Percentiles rank a stretch among this genome's conserved stretches.
Evolutionary conservation across 2,888 invertebrate species (phyloP).

Genomic region (Scotopteryx bipunctaria): DNA sequence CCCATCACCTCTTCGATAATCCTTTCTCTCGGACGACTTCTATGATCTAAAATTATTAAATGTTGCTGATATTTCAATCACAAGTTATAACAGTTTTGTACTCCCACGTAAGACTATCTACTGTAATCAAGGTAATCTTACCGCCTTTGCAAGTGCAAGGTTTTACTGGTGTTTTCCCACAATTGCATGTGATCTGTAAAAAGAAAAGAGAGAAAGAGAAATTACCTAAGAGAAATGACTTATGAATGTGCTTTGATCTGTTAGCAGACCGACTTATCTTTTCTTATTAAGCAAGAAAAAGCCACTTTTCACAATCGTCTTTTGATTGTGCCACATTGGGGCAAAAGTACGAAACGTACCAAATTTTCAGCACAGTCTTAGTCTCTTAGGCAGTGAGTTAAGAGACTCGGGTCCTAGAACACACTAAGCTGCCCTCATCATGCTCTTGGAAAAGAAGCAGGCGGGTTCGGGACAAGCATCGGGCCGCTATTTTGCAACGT

Average conservation of each 20-base stretch:
- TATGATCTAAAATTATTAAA: conserved; percentile 61
- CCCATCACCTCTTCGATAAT: conserved; percentile 69
- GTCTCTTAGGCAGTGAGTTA: conserved; percentile 26
- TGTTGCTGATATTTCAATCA: conserved; percentile 5
- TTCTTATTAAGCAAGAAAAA: too few relatives aligned
- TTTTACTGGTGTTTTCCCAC: conserved; percentile 36
- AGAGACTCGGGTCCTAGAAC: conserved; percentile 56
- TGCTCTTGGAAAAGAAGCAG: conserved; percentile 56
- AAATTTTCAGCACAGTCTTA: conserved; percentile 35
- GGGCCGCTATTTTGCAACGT: conserved; percentile 45
- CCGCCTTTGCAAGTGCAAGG: conserved; percentile 49
- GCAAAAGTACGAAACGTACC: conserved; percentile 33
- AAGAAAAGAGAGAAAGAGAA: background rate
- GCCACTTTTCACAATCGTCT: too few relatives aligned
- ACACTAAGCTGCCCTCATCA: conserved; percentile 71
- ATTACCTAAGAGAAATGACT: too few relatives aligned
- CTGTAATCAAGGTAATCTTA: conserved; percentile 38
- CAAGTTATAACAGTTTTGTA: conserved; percentile 43
- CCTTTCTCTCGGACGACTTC: conserved; percentile 52
- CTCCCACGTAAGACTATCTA: conserved; percentile 56
- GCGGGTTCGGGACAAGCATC: conserved; percentile 52
- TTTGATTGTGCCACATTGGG: too few relatives aligned
- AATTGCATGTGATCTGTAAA: conserved; percentile 48
- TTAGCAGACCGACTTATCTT: too few relatives aligned
- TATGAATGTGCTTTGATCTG: too few relatives aligned